Evolutionary conservation across 2,888 invertebrate species (phyloP), one percentile per base, ranked within the genome.

Genomic region (Pseudococcus viburni): DNA sequence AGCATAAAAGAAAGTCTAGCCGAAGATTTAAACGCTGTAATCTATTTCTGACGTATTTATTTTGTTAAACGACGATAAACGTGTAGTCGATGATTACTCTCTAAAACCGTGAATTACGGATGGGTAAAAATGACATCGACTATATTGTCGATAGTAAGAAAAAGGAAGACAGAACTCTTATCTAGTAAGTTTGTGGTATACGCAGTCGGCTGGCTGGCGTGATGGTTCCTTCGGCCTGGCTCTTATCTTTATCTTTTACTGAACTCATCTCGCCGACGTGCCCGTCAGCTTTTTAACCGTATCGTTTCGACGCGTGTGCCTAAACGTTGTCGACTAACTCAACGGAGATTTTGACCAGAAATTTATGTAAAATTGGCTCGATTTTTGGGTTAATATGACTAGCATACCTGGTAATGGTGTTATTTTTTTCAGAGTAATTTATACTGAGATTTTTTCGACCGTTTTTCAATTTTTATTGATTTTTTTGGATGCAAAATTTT

Each of bases 101-200:
- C 59, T 88, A 77, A 51, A 83, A 80, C 51, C 80, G 55, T 73
- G 77, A 85, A 87, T 77, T 73, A 77, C 77, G 86, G 86, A 87
- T 33, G 88, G 83, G 88, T 88, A 80, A 88, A 88, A 88, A 88
- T 88, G 88, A 88, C 88, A 88, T 88, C 88, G 83, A 83, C 59
- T 83, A 80, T 19, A 83, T 55, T 83, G 80, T 86, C 77, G 86
- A 86, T 86, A 73, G 86, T 86, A 86, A 86, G 85, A 86, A 86
- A 86, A 86, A 86, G 86, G 86, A 86, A 86, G 86, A 86, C 68
- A 73, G 64, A 77, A 86, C 46, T 73, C 73, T 86, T 86, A 86
- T 86, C 86, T 86, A n/a, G 86, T 73, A 73, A 86, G 73, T 86
- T 86, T 19, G 73, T 73, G 39, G 86, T 86, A 68, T n/a, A 73